Base-by-base conservation (phyloP, 2,888 invertebrate genomes). In the Agonopterix arenella region DNA sequence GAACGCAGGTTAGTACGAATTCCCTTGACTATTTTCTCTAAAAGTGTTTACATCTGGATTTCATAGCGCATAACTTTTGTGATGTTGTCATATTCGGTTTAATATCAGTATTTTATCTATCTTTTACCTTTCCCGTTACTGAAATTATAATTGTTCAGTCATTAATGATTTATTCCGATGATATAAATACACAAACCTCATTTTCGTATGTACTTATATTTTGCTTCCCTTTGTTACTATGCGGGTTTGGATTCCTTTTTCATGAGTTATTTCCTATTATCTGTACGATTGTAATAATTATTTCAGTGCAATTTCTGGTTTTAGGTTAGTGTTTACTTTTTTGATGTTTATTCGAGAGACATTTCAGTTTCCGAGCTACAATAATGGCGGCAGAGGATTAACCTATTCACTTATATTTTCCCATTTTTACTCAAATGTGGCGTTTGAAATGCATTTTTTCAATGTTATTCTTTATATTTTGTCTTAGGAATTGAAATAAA, bases 41-140 rank as follows among this genome's bases (percentile, higher is more conserved):
- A 90, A 91, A 91, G 91, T 94, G 93, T 94, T 93, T 93, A 93
- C 94, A 93, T 93, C 92, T 90, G 90, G 91, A 90, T 91, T 90
- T 90, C 86, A 80, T 90, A 89, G 84, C 86, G 90, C 90, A 53
- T 72, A 73, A 60, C 85, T 86, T 80, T 89, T 90, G 89, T 89
- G 90, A 90, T 92, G 90, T 90, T 90, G 90, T 91, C 68, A 67
- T 66, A 70, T 69, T 62, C 59, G 58, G 53, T 64, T 55, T 88
- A 90, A 85, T 89, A 58, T 65, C 52, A 52, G 61, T 72, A 56
- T 63, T 65, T 66, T 66, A 59, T 50, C 47, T 55, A 47, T 51
- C 50, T 53, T 52, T 55, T 54, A 58, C 49, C 44, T 13, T 45
- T 51, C 48, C 56, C 63, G 37, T 56, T 52, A 38, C 42, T 54